A percentile compares a stretch with the other conserved stretches of the same genome.
These are phyloP conservation scores for Selenia dentaria DNA, from an alignment of 2,888 invertebrate species.

Conservation along the genomic window DNA sequence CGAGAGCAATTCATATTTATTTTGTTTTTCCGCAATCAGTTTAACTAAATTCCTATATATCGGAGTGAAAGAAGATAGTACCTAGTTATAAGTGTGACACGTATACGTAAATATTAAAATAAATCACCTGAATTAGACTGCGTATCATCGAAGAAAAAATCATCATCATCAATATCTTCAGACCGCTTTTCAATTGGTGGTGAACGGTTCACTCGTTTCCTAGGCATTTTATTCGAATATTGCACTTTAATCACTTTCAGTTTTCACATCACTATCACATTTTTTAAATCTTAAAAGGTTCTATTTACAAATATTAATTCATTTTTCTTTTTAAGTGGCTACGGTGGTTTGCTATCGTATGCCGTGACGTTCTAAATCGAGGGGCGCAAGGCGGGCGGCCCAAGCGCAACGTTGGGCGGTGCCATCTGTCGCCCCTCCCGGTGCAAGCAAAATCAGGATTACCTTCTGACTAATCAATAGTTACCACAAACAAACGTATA, in stretches of 20 bases:
- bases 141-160: slow-evolving; percentile 75
- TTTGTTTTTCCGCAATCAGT: too few relatives aligned
- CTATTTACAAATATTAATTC: slow-evolving; percentile 20
- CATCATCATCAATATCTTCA: slow-evolving; percentile 72
- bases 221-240: slow-evolving; percentile 62
- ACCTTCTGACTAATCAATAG: slow-evolving; percentile 54
- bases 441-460: slow-evolving; percentile 48
- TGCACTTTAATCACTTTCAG: slow-evolving; percentile 40
- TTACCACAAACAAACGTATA: slow-evolving; percentile 5
- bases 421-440: slow-evolving; percentile 69
- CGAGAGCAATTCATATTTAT: too few relatives aligned
- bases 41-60: too few relatives aligned
- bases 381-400: slow-evolving; percentile 71
- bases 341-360: slow-evolving; percentile 44
- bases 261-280: slow-evolving; percentile 36
- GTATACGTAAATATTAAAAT: too few relatives aligned
- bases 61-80: too few relatives aligned
- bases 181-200: slow-evolving; percentile 61
- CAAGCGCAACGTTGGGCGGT: slow-evolving; percentile 62
- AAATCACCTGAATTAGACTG: slow-evolving; percentile 76
- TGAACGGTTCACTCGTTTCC: slow-evolving; percentile 66
- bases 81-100: too few relatives aligned
- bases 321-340: slow-evolving; percentile 32
- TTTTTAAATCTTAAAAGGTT: background rate
- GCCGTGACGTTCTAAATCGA: slow-evolving; percentile 62